Evolutionary conservation across 2,113 vertebrate genomes (phyloP).

Genomic region (Chionodraco myersi): DNA sequence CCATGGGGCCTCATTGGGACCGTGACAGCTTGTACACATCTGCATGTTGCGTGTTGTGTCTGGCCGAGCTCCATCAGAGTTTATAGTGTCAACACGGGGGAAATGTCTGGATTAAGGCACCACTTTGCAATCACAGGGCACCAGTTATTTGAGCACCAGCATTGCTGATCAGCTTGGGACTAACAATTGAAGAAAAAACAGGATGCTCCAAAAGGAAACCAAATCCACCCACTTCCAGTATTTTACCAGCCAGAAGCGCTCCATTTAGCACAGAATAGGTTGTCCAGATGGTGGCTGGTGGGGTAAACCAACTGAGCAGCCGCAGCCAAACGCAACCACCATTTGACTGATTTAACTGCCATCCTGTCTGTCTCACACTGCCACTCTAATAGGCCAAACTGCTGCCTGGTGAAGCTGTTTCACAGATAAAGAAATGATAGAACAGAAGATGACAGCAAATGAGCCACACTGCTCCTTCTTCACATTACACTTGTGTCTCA

Average conservation of each 20-base stretch:
- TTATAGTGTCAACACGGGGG: slow-evolving; percentile 65
- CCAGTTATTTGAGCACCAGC: slow-evolving; percentile 44
- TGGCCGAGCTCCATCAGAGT: slow-evolving; percentile 32
- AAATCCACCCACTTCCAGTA: slow-evolving; percentile 39
- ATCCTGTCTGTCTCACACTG: slow-evolving; percentile 29
- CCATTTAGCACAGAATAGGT: slow-evolving; percentile 28
- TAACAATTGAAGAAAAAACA: not conserved
- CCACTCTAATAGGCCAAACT: not conserved
- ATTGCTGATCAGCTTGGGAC: slow-evolving; percentile 31
- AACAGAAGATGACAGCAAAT: not conserved
- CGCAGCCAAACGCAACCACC: slow-evolving; percentile 31
- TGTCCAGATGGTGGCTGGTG: slow-evolving; percentile 53
- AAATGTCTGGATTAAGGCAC: slow-evolving; percentile 75
- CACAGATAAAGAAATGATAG: not conserved
- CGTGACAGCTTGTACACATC: slow-evolving; percentile 19
- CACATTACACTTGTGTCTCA: not conserved
- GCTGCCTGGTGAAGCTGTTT: slow-evolving; percentile 7
- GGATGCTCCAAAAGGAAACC: slow-evolving; percentile 11
- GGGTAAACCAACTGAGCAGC: slow-evolving; percentile 31
- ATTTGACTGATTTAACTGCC: slow-evolving; percentile 40
- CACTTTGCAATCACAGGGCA: slow-evolving; percentile 52
- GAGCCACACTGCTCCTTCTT: not conserved
- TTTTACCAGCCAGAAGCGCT: slow-evolving; percentile 21
- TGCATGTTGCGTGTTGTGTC: slow-evolving; percentile 52
- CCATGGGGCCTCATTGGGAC: not conserved